These are phyloP conservation scores for Eustalomyia histrio DNA, from an alignment of 2,888 invertebrate species.

Conservation along the genomic window DNA sequence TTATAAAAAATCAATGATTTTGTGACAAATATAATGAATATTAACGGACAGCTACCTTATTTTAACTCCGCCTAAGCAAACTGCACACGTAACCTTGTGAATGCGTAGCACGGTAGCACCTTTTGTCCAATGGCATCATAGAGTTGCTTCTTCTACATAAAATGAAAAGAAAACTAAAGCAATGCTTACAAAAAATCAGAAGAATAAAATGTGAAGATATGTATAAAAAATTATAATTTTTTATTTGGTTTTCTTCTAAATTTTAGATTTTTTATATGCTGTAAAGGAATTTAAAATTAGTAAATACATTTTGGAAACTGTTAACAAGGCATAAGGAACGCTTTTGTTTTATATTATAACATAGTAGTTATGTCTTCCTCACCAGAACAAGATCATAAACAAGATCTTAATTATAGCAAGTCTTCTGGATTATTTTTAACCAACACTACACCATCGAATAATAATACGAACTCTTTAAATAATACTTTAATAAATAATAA, in stretches of 20 bases:
- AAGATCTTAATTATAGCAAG: slow-evolving; percentile 36
- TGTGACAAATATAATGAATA: background rate
- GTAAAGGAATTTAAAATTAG: background rate
- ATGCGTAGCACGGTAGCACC: slow-evolving; percentile 79
- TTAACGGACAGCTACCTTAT: slow-evolving; percentile 46
- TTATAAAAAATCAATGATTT: background rate
- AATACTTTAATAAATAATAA: slow-evolving; percentile 72
- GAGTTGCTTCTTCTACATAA: slow-evolving; percentile 46
- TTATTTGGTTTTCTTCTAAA: background rate
- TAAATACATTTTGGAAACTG: background rate
- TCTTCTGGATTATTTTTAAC: slow-evolving; percentile 30
- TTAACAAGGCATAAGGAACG: slow-evolving; percentile 46
- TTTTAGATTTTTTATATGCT: slow-evolving; percentile 6
- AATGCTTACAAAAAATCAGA: no score
- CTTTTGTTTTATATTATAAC: slow-evolving; percentile 1
- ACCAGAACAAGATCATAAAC: slow-evolving; percentile 44
- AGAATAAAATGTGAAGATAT: no score
- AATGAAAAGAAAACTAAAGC: background rate
- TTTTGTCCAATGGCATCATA: slow-evolving; percentile 70
- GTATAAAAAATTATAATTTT: no score
- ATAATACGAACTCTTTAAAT: slow-evolving; percentile 20
- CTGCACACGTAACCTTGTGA: slow-evolving; percentile 78
- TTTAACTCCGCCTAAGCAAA: slow-evolving; percentile 60
- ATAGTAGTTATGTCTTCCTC: slow-evolving; percentile 48
- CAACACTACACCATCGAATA: slow-evolving; percentile 33